phyloP scores from a whole-genome alignment of 2,797 vertebrate genomes.

The Mormyrus hasselquistii region DNA sequence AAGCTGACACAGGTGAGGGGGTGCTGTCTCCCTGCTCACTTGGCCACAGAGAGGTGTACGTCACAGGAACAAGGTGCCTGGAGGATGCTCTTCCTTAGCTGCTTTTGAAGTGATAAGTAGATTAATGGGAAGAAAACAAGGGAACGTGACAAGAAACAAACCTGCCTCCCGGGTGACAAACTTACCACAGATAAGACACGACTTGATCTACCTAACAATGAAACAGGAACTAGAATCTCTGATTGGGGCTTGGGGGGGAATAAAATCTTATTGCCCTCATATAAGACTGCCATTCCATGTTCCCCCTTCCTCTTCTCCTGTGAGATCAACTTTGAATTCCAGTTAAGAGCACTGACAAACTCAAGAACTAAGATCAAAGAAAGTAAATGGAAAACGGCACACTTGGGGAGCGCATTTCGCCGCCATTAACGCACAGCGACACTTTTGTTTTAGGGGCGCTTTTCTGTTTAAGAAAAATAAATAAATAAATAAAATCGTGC shows the following conservation, averaged over 20 bases:
- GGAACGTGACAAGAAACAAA: constrained; percentile 19
- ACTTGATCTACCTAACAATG: constrained; percentile 33
- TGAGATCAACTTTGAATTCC: constrained; percentile 9
- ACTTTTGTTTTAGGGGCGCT: background rate
- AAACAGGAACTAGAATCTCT: constrained; percentile 30
- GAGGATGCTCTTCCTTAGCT: constrained; percentile 34
- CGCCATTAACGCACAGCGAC: background rate
- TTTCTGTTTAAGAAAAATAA: background rate
- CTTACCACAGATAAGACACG: constrained; percentile 41
- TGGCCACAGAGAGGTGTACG: too few relatives aligned
- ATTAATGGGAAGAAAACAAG: constrained; percentile 35
- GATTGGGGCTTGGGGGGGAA: constrained; percentile 7
- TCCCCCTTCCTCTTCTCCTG: background rate
- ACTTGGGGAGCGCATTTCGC: background rate
- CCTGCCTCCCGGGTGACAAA: background rate
- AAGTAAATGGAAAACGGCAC: background rate
- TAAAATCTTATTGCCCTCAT: background rate
- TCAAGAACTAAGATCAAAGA: constrained; percentile 7
- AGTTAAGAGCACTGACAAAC: background rate
- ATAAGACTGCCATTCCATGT: background rate
- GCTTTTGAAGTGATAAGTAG: constrained; percentile 39
- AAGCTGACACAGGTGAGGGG: background rate
- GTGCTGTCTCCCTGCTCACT: background rate
- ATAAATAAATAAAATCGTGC: background rate
- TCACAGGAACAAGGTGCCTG: constrained; percentile 36